Conservation (phyloP, 2,797 vertebrate species). For the Taenioides sp. region DNA sequence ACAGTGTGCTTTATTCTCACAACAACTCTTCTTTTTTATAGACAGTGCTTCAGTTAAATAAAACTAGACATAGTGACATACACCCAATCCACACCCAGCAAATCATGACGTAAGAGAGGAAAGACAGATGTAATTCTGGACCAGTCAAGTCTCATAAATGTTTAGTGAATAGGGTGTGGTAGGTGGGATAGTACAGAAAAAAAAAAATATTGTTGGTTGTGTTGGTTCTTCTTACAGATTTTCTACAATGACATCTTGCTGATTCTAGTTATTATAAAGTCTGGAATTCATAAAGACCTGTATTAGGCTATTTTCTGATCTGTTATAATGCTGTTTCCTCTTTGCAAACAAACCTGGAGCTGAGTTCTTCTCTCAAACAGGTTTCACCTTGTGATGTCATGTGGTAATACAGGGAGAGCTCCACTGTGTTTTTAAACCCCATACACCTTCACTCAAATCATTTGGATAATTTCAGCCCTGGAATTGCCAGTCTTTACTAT, state of each 20-base stretch:
- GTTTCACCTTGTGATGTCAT: too few relatives aligned
- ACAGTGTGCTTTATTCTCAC: not conserved
- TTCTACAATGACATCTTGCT: not conserved
- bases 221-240: not conserved
- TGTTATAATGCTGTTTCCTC: too few relatives aligned
- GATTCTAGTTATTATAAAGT: too few relatives aligned
- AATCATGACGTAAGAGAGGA: not conserved
- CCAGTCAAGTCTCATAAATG: slow-evolving; percentile 3
- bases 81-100: slow-evolving; percentile 4
- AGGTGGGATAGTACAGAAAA: not conserved
- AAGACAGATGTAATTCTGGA: not conserved
- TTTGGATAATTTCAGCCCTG: too few relatives aligned
- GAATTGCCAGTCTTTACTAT: too few relatives aligned
- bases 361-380: too few relatives aligned
- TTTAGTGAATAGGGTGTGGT: not conserved
- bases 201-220: slow-evolving; percentile 1
- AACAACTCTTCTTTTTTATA: not conserved
- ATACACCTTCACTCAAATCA: too few relatives aligned
- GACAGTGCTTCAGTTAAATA: not conserved
- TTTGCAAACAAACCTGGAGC: too few relatives aligned
- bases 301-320: too few relatives aligned
- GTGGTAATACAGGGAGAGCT: too few relatives aligned
- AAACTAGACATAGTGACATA: slow-evolving; percentile 1
- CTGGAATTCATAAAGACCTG: too few relatives aligned
- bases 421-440: too few relatives aligned